These are phyloP conservation scores for Amphiprion ocellaris DNA, from an alignment of 2,113 vertebrate genomes.

Conservation along the genomic window DNA sequence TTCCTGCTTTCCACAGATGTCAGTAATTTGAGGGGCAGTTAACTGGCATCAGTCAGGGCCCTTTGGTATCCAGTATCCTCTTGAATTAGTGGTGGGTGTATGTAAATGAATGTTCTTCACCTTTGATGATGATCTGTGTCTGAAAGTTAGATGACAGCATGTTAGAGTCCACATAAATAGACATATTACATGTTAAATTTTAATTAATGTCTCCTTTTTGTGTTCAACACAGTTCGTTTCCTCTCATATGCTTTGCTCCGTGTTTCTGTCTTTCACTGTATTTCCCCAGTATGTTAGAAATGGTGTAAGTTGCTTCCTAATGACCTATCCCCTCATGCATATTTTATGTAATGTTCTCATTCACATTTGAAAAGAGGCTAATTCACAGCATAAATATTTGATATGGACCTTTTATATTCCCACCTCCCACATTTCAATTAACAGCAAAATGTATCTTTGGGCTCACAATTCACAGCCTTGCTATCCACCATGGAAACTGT, in stretches of 20 bases:
- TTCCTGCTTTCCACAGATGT: slow-evolving; percentile 65
- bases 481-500: slow-evolving; percentile 14
- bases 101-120: slow-evolving; percentile 6
- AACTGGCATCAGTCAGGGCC: slow-evolving; percentile 23
- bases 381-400: slow-evolving; percentile 78
- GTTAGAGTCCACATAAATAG: neutral
- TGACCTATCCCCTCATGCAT: slow-evolving; percentile 67
- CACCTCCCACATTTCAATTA: slow-evolving; percentile 74
- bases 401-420: slow-evolving; percentile 68
- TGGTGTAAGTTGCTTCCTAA: slow-evolving; percentile 42
- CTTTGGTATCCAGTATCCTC: neutral
- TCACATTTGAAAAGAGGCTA: slow-evolving; percentile 74
- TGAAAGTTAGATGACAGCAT: slow-evolving; percentile 23
- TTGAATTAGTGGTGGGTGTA: slow-evolving; percentile 6
- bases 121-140: neutral
- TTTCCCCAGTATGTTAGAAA: slow-evolving; percentile 40
- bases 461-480: slow-evolving; percentile 27
- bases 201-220: slow-evolving; percentile 3
- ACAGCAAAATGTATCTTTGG: slow-evolving; percentile 58
- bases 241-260: slow-evolving; percentile 1
- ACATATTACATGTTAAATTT: neutral
- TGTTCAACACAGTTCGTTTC: slow-evolving; percentile 14
- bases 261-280: slow-evolving; percentile 3
- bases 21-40: slow-evolving; percentile 50
- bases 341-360: slow-evolving; percentile 70